Evolutionary conservation across 2,797 vertebrate species (phyloP), one percentile per base, ranked within the genome.

Genomic region (Alosa sapidissima): DNA sequence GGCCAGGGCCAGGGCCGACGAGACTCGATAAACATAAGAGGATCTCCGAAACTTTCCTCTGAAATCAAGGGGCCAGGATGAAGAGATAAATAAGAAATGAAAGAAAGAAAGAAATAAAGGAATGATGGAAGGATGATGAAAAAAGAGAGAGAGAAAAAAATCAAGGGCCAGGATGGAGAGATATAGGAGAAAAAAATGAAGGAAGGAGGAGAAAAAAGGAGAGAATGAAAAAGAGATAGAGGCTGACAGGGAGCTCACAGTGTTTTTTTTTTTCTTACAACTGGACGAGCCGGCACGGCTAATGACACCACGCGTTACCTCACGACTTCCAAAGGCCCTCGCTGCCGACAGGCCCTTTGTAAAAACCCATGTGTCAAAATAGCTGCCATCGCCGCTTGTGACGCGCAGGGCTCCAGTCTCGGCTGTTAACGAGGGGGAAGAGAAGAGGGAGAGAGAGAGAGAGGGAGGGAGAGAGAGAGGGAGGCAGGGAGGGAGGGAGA

Each of bases 301-400:
- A 19, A 84, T 24, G 83, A 82, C 85, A 82, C 9, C 82, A 81
- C 48, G 82, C 84, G 75, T 78, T 86, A 84, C 72, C 62, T 86
- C 65, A n/a, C 19, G 52, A 68, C 51, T 45, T 36, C 13, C 81
- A 60, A 68, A 47, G 41, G n/a, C 24, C 6, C 75, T 81, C 58
- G 54, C 41, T 36, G 24, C 10, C 65, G 65, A 72, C 65, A 72
- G 65, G 33, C 65, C 28, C 65, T 72, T 72, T 72, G 65, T 72
- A 33, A 41, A 72, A 72, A 33, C 24, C 65, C 24, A 72, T 72
- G 65, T 72, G 65, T 72, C 65, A 72, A 72, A 72, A 72, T 72
- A 72, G 65, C 65, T 72, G 65, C 65, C 11, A 28, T 4, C 14
- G 13, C 28, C 65, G 28, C 65, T 72, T 9, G 10, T 72, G 65